Evolutionary conservation across 2,797 vertebrate genomes (phyloP).

Genomic region (Poecilia velifera): DNA sequence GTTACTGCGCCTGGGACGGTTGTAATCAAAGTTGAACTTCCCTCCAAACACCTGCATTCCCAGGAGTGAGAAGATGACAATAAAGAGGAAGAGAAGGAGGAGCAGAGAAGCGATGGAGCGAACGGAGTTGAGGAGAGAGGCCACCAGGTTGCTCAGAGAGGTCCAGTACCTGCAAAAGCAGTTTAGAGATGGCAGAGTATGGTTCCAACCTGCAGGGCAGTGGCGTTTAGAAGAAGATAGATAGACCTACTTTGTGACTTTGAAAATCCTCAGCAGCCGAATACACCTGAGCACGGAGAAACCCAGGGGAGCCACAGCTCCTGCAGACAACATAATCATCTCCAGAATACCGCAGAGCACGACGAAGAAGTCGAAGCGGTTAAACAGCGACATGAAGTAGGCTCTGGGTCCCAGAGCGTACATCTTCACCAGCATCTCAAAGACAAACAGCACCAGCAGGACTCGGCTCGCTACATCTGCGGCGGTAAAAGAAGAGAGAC

Average conservation of each 20-base stretch:
- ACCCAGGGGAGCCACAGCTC: constrained; percentile 88
- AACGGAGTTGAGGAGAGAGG: constrained; percentile 95
- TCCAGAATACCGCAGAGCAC: constrained; percentile 92
- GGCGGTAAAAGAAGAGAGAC: constrained; percentile 21
- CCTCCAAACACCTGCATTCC: constrained; percentile 99
- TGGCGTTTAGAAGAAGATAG: background rate
- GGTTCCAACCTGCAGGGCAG: background rate
- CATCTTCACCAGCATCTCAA: constrained; percentile 98
- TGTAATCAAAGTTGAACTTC: constrained; percentile 91
- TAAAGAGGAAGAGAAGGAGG: constrained; percentile 97
- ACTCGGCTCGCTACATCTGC: constrained; percentile 89
- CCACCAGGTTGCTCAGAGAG: constrained; percentile 93
- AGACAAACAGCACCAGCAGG: constrained; percentile 88
- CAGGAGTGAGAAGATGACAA: constrained; percentile 93
- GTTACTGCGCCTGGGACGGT: constrained; percentile 87
- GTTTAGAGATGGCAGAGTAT: background rate
- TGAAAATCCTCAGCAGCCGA: constrained; percentile 92
- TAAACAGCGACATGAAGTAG: constrained; percentile 98
- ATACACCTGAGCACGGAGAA: constrained; percentile 98
- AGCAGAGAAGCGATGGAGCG: constrained; percentile 96
- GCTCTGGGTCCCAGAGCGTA: constrained; percentile 90
- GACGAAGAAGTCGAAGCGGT: constrained; percentile 98
- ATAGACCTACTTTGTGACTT: constrained; percentile 90
- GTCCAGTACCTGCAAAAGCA: constrained; percentile 89
- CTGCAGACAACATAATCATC: constrained; percentile 86